A percentile compares a stretch with the other conserved stretches of the same genome.
phyloP scores from a whole-genome alignment of 2,888 invertebrate genomes.

The Netelia fuscicornis region DNA sequence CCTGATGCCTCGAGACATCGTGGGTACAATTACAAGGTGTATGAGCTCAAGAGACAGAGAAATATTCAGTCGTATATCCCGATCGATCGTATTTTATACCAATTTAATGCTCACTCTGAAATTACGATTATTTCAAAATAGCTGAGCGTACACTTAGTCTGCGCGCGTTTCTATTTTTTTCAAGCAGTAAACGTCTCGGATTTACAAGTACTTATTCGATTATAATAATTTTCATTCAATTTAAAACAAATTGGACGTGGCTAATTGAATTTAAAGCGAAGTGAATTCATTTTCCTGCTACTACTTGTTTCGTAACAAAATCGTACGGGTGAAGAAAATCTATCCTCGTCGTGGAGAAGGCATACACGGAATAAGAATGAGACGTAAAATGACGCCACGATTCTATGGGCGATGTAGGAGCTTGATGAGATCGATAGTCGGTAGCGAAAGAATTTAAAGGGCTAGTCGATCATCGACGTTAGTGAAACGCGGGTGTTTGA shows the following conservation, averaged over 20 bases:
- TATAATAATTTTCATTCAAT: no score
- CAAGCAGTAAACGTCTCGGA: no score
- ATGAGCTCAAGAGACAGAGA: slow-evolving; percentile 26
- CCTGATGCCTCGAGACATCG: slow-evolving; percentile 58
- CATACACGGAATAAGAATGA: slow-evolving; percentile 1
- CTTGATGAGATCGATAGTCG: slow-evolving; percentile 35
- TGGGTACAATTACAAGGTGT: slow-evolving; percentile 56
- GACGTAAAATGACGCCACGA: not conserved
- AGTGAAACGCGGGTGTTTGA: slow-evolving; percentile 18
- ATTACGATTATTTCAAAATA: not conserved
- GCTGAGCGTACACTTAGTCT: no score
- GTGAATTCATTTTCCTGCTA: no score
- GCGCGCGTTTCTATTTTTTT: no score
- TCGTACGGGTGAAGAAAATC: no score
- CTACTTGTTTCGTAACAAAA: no score
- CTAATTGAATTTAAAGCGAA: no score
- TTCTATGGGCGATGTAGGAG: slow-evolving; percentile 15
- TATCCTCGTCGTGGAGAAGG: not conserved
- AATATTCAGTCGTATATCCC: slow-evolving; percentile 24
- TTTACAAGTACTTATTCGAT: no score
- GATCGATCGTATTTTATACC: not conserved
- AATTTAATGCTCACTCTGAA: not conserved
- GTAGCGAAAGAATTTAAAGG: slow-evolving; percentile 35
- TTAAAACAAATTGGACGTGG: no score
- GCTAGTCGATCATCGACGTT: slow-evolving; percentile 25